These are phyloP conservation scores for Pomatorhinus ruficollis DNA, from an alignment of 2,113 vertebrate genomes.

Conservation along the genomic window DNA sequence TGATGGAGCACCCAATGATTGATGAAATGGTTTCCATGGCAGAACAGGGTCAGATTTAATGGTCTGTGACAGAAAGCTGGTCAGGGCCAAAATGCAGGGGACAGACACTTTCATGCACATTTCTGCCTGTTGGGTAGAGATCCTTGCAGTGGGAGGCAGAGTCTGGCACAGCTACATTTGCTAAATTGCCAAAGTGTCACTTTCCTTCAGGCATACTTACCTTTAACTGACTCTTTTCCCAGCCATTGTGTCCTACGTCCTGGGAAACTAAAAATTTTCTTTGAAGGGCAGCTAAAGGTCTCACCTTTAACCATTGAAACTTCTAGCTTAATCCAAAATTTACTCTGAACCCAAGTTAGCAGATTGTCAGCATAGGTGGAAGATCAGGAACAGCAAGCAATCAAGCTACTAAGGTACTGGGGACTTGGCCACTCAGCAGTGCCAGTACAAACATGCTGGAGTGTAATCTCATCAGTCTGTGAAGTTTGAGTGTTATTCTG, in stretches of 20 bases:
- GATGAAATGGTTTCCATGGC: not conserved
- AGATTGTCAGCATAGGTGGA: not conserved
- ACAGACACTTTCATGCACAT: not conserved
- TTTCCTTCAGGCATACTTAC: not conserved
- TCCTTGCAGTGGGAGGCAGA: not conserved
- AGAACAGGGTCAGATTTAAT: not conserved
- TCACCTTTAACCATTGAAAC: not conserved
- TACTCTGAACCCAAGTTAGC: not conserved
- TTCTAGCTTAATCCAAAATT: not conserved
- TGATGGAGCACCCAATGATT: not conserved
- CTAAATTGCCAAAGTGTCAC: not conserved
- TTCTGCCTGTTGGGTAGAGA: not conserved
- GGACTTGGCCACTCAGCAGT: not conserved
- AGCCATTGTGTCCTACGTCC: not conserved
- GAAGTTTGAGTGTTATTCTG: not conserved
- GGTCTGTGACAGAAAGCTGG: not conserved
- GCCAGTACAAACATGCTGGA: not conserved
- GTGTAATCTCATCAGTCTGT: not conserved
- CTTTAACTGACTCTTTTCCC: not conserved
- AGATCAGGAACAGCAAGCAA: not conserved
- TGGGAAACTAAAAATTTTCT: not conserved
- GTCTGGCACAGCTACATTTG: not conserved
- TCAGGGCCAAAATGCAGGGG: not conserved
- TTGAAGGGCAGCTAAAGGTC: not conserved
- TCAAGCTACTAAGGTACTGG: not conserved